Conservation (phyloP, 2,113 vertebrate genomes). For the Delphinapterus leucas region DNA sequence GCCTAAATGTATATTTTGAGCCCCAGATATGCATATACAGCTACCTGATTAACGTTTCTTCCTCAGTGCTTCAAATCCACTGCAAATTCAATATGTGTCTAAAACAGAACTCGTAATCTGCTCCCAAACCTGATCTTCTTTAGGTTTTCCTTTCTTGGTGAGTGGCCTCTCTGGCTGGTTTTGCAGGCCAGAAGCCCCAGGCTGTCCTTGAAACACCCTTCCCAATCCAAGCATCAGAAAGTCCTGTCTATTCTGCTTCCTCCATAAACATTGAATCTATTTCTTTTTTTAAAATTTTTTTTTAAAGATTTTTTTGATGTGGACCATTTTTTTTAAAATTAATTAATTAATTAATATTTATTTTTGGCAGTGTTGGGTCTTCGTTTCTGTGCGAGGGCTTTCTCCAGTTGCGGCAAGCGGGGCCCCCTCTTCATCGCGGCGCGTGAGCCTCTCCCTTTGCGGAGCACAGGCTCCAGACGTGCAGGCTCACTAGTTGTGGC, state of each 20-base stretch:
- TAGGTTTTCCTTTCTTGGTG: not conserved
- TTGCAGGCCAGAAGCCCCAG: not conserved
- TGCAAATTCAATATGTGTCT: not conserved
- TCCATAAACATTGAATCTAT: not conserved
- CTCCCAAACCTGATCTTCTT: not conserved
- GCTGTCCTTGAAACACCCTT: not conserved
- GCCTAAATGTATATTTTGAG: not conserved
- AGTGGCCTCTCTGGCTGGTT: not conserved
- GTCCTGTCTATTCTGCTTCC: not conserved
- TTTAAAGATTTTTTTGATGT: too few species aligned
- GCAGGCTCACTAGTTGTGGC: too few species aligned
- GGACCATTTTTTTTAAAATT: too few species aligned
- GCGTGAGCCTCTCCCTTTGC: too few species aligned
- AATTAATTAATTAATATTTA: too few species aligned
- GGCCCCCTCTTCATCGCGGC: too few species aligned
- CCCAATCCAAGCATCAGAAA: not conserved
- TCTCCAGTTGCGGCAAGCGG: too few species aligned
- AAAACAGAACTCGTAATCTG: not conserved
- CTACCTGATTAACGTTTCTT: not conserved
- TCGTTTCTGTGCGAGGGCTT: too few species aligned
- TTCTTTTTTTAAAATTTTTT: not conserved
- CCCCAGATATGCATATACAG: not conserved
- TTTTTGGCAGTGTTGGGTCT: too few species aligned
- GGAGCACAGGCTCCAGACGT: too few species aligned
- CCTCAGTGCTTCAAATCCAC: not conserved